Evolutionary conservation across 2,113 vertebrate genomes (phyloP).

Genomic region (Maccullochella peelii): DNA sequence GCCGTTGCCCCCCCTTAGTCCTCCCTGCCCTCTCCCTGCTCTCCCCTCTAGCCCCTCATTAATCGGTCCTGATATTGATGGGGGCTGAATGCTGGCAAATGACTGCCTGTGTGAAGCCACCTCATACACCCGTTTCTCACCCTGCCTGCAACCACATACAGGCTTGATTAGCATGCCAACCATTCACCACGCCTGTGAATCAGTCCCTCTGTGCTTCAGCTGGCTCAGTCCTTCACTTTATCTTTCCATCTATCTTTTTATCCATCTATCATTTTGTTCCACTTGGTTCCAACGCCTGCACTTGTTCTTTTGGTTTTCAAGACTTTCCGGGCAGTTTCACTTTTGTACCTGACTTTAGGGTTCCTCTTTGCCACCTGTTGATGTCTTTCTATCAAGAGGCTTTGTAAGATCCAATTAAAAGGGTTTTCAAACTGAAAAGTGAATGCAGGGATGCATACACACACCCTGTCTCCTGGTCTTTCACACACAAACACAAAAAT

Average conservation of each 20-base stretch:
- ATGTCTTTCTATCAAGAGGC: constrained; percentile 34
- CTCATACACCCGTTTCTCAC: constrained; percentile 70
- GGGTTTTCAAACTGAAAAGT: constrained; percentile 44
- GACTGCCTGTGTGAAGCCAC: constrained; percentile 74
- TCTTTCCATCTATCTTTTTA: constrained; percentile 15
- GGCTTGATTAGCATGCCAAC: constrained; percentile 82
- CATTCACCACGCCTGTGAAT: constrained; percentile 65
- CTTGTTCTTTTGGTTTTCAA: constrained; percentile 25
- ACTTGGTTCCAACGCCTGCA: constrained; percentile 40
- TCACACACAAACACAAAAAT: constrained; percentile 26
- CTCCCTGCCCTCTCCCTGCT: constrained; percentile 57
- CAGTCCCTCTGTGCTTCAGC: constrained; percentile 70
- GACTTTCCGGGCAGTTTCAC: constrained; percentile 42
- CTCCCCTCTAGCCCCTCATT: constrained; percentile 79
- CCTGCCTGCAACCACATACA: constrained; percentile 67
- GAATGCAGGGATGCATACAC: constrained; percentile 5
- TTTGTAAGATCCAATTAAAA: constrained; percentile 31
- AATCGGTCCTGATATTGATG: constrained; percentile 87
- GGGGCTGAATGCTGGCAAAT: constrained; percentile 84
- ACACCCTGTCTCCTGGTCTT: constrained; percentile 22
- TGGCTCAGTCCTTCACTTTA: constrained; percentile 52
- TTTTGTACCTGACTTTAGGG: constrained; percentile 45
- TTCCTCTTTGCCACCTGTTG: constrained; percentile 76
- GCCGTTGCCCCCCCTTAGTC: constrained; percentile 44
- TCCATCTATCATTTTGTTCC: constrained; percentile 41